Base-by-base conservation (phyloP, 2,888 invertebrate genomes). In the Calliopum simillimum region DNA sequence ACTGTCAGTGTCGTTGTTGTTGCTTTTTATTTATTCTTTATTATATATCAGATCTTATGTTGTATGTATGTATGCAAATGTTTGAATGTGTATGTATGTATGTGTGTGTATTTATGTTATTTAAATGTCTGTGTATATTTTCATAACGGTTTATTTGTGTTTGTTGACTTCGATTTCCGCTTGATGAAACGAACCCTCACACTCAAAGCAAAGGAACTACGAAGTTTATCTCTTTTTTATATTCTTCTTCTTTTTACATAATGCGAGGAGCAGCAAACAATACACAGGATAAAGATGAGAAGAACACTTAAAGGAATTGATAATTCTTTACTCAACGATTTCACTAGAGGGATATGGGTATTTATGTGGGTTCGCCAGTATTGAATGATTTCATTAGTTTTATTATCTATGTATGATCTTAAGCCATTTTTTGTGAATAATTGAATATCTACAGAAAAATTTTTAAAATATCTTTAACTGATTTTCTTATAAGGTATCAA, bases 161-260 rank as follows among this genome's bases (percentile, higher is more conserved):
- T 69, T 72, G 61, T 63, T 68, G 65, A 71, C 71, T 75, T 73
- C 72, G 72, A 75, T 73, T 75, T 73, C 61, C 65, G 71, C 71
- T 71, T 72, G 67, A 74, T 69, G 65, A 58, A 69, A 70, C 23
- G 49, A 47, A 33, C 23, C n/a, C 13, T 33, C 19, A 49, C 67
- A 59, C 55, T 19, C 44, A n/a, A 49, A 16, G 25, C 14, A n/a
- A 53, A 66, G 65, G 55, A 68, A 51, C 14, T 53, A 33, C 33
- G 8, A 33, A 33, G 33, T 33, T 33, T 2, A 8, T 33, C 8
- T 33, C 8, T 33, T 33, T 33, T 33, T 33, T 33, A n/a, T n/a
- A n/a, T n/a, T n/a, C 21, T 16, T 41, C 75, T 75, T 73, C 69
- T 63, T 58, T 56, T 16, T 72, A 64, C 33, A 72, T 71, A 66